phyloP scores from a whole-genome alignment of 2,113 vertebrate genomes.

The Calcarius ornatus region DNA sequence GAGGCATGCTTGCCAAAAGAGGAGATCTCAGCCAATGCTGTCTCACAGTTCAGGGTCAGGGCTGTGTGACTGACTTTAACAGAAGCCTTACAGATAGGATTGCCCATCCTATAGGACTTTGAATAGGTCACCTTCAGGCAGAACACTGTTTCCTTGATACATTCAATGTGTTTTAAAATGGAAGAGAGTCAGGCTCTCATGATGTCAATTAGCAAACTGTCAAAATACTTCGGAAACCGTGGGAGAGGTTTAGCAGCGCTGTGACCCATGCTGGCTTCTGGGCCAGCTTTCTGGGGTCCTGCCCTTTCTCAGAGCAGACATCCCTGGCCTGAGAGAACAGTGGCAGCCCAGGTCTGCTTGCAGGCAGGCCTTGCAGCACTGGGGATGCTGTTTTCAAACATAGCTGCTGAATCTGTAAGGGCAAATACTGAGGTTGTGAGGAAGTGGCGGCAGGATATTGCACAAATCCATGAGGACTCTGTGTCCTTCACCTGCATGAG shows the following conservation, averaged over 20 bases:
- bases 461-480: not conserved
- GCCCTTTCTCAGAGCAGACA: not conserved
- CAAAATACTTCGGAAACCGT: not conserved
- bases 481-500: not conserved
- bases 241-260: not conserved
- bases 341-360: not conserved
- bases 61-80: constrained; percentile 22
- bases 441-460: not conserved
- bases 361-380: not conserved
- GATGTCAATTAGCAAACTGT: not conserved
- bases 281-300: not conserved
- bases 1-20: not conserved
- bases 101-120: not conserved
- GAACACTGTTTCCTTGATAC: not conserved
- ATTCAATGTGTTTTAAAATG: not conserved
- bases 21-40: not conserved
- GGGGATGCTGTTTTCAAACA: not conserved
- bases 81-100: constrained; percentile 23
- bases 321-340: not conserved
- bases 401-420: not conserved
- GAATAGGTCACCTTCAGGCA: not conserved
- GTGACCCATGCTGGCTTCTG: not conserved
- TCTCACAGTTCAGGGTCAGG: not conserved
- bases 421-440: not conserved
- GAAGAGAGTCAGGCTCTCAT: not conserved